A percentile compares a stretch with the other conserved stretches of the same genome.
Evolutionary conservation across 2,888 invertebrate species (phyloP).

Genomic region (Harmothoe impar): DNA sequence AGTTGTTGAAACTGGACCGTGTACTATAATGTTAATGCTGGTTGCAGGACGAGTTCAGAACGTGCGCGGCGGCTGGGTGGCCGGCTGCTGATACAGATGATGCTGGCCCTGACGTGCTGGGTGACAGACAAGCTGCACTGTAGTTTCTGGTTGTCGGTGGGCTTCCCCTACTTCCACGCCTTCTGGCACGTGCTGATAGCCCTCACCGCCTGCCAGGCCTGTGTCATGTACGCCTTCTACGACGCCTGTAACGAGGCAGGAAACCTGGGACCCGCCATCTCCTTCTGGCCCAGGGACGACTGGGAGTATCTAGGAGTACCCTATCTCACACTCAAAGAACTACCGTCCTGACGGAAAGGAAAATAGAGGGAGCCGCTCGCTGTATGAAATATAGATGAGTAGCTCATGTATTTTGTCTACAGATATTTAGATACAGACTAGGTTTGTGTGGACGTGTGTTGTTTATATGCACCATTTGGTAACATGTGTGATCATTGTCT

Average conservation of each 20-base stretch:
- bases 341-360: constrained; percentile 9
- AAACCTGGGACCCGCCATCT: background rate
- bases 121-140: constrained; percentile 91
- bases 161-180: constrained; percentile 92
- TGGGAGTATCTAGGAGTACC: constrained; percentile 53
- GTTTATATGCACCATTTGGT: background rate
- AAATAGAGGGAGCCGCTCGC: background rate
- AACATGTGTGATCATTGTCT: too few relatives aligned
- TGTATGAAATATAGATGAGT: background rate
- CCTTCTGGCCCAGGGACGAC: constrained; percentile 46
- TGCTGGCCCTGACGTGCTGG: constrained; percentile 90
- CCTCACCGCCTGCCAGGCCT: constrained; percentile 84
- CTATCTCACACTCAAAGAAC: constrained; percentile 1
- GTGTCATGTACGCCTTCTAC: constrained; percentile 59
- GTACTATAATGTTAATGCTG: background rate
- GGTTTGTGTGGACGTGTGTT: background rate
- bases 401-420: background rate
- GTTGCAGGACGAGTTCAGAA: constrained; percentile 51
- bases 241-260: constrained; percentile 29
- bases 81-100: constrained; percentile 88
- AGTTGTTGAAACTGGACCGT: background rate
- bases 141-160: constrained; percentile 90
- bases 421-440: background rate
- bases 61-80: constrained; percentile 85
- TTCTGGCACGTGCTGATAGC: constrained; percentile 93